Evolutionary conservation across 2,888 invertebrate species (phyloP), one percentile per base, ranked within the genome.

Genomic region (Drosophila meridionalis): DNA sequence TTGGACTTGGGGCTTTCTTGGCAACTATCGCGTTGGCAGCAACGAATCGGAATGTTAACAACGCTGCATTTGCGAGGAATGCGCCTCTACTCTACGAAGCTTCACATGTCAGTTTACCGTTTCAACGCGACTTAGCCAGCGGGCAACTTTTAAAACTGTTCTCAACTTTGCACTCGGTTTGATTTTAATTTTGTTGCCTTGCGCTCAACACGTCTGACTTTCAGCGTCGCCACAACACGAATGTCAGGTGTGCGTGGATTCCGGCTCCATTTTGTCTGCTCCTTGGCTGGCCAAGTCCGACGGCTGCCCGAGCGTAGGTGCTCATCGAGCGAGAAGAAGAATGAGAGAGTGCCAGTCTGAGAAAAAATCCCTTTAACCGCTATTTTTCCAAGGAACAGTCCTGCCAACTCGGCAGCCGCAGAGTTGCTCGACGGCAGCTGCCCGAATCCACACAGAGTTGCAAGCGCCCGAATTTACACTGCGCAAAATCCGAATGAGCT

Each of bases 161-260:
- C 73, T 73, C 50, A 81, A 80, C 80, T 77, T 80, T 77, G 80
- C 79, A 79, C 74, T 74, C 26, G 40, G 78, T 80, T 69, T 68
- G 63, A 64, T 32, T 66, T 66, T 42, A 48, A 47, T 73, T 62
- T 64, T 57, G 67, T 63, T 75, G 68, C 76, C 65, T 68, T 89
- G 76, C 89, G 89, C 78, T 84, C 80, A 84, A 90, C 89, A 87
- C 87, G 90, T 90, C 87, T 84, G 88, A 89, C 90, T 87, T 84
- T 70, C 87, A 90, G 82, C 87, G 80, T 89, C 78, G 87, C 90
- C 87, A 87, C 90, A 87, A 87, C 90, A 87, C 87, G 90, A 87
- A 87, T 92, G 91, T 85, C 92, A 92, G 90, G 91, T 90, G 85
- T 86, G 87, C 89, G 73, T 81, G 69, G 66, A 86, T 83, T 88